A percentile compares a stretch with the other conserved stretches of the same genome.
Conservation (phyloP, 2,888 invertebrate species). For the Latrodectus elegans region DNA sequence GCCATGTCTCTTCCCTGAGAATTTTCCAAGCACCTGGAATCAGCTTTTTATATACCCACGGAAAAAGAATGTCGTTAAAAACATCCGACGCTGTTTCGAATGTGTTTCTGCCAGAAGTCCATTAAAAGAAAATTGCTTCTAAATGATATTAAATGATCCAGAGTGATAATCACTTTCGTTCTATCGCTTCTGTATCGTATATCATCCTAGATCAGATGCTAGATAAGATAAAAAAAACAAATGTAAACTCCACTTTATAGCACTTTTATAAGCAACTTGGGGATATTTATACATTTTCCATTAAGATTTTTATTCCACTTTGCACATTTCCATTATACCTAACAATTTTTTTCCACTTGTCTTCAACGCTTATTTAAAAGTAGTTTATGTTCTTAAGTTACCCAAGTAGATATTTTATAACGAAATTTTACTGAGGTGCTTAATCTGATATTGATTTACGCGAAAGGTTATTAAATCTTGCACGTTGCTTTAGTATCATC, state of each 20-base stretch:
- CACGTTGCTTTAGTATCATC: not conserved
- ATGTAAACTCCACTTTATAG: not conserved
- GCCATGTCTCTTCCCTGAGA: not conserved
- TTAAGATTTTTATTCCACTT: conserved; percentile 5
- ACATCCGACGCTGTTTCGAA: conserved; percentile 90
- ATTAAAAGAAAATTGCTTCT: conserved; percentile 59
- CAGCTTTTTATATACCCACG: not conserved
- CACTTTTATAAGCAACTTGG: conserved; percentile 2
- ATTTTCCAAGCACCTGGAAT: not conserved
- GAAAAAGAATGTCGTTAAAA: not conserved
- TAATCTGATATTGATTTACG: conserved; percentile 41
- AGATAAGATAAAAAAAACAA: conserved; percentile 24
- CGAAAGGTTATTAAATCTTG: conserved; percentile 34
- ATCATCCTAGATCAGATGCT: conserved; percentile 34
- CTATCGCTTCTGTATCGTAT: conserved; percentile 29
- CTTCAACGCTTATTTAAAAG: not conserved
- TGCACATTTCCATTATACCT: not conserved
- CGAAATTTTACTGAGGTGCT: conserved; percentile 2
- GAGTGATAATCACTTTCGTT: conserved; percentile 46
- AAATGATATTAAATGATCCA: conserved; percentile 58
- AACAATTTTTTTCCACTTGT: not conserved
- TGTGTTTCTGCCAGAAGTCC: conserved; percentile 74
- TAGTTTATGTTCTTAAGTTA: not conserved
- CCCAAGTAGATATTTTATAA: conserved; percentile 9
- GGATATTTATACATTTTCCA: not conserved